Base-by-base conservation (phyloP, 2,888 invertebrate species). In the Megalurothrips usitatus region DNA sequence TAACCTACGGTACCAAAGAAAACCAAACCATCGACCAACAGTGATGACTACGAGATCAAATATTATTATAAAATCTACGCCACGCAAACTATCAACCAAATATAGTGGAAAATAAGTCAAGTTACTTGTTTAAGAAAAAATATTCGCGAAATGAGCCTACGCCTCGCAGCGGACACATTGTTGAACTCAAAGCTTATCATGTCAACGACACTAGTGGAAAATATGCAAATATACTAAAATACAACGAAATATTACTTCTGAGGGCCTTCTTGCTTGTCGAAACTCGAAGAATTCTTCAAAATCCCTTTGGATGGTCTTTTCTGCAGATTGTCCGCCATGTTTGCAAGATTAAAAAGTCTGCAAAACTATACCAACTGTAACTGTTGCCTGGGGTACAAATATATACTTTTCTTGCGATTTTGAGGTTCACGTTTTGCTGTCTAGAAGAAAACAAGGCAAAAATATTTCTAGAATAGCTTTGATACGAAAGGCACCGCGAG, bases 261-360 rank as follows among this genome's bases (percentile, higher is more conserved):
- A 80, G 87, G 86, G 84, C 86, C 87, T 89, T 88, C 91, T 81
- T 88, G 92, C 82, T 91, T 92, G 88, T 97, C 97, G 87, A 97
- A 94, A 89, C 97, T 97, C 84, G 96, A 93, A 14, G 96, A 96
- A 82, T 94, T 93, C 89, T 97, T 98, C 82, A 98, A 89, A 87
- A 98, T 98, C 85, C 97, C 95, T 89, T 97, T 96, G 17, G 92
- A 91, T 85, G 95, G 95, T 87, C 93, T 92, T 88, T 94, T 95
- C 85, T 92, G 92, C 86, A 94, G 90, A 89, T 94, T 94, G 86
- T 94, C 94, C 84, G 94, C 68, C 68, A 75, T 75, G 68, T 26
- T 75, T 75, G 26, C 68, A 9, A 75, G 26, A 75, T 75, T 26
- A 26, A 26, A 75, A 75, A 79, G 17, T 23, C 26, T 34, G 17